These are phyloP conservation scores for Sebastes schlegelii DNA, from an alignment of 2,113 vertebrate species.

Conservation along the genomic window DNA sequence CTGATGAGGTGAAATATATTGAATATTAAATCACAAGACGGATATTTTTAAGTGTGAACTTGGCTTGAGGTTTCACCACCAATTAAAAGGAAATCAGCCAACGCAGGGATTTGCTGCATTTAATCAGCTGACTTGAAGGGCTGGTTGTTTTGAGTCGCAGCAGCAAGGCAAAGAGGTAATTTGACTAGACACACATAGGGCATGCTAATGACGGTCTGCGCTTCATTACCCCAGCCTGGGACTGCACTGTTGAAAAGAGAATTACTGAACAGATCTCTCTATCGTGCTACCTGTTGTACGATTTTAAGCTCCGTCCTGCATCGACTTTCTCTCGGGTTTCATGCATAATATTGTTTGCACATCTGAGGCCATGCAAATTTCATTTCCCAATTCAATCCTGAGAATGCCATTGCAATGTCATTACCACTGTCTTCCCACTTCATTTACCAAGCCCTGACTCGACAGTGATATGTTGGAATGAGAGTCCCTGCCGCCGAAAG, in stretches of 20 bases:
- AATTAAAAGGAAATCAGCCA: constrained; percentile 62
- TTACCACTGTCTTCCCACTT: constrained; percentile 53
- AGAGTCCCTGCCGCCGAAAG: constrained; percentile 56
- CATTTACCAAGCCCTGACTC: constrained; percentile 63
- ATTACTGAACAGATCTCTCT: constrained; percentile 54
- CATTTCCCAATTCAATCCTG: background rate
- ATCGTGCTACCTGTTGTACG: constrained; percentile 46
- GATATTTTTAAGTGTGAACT: constrained; percentile 51
- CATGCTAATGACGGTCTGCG: constrained; percentile 72
- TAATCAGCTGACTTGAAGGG: constrained; percentile 75
- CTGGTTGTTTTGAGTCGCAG: constrained; percentile 66
- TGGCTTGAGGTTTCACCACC: constrained; percentile 53
- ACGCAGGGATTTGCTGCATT: constrained; percentile 61
- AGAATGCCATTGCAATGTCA: constrained; percentile 52
- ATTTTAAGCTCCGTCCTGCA: constrained; percentile 26
- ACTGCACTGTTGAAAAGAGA: constrained; percentile 47
- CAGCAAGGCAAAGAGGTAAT: constrained; percentile 69
- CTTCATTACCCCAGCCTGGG: constrained; percentile 63
- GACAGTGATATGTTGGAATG: constrained; percentile 53
- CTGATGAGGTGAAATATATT: constrained; percentile 36
- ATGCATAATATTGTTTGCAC: constrained; percentile 41
- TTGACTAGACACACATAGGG: constrained; percentile 71
- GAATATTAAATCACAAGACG: constrained; percentile 40
- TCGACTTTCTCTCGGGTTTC: constrained; percentile 31
- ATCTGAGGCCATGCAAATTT: constrained; percentile 43